Conservation (phyloP, 1,140 invertebrate genomes). For the Heliconius hermathena region DNA sequence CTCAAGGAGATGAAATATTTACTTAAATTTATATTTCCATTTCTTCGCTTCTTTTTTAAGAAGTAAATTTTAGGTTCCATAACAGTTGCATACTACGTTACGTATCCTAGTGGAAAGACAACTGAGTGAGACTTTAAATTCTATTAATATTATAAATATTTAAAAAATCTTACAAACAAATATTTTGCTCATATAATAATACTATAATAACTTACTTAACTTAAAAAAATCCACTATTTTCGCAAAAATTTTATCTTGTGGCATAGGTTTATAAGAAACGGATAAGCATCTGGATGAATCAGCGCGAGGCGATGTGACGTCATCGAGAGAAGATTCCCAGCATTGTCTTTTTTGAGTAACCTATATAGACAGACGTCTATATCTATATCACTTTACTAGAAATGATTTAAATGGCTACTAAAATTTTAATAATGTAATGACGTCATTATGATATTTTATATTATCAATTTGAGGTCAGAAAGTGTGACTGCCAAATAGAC, state of each 20-base stretch:
- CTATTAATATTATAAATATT: neutral
- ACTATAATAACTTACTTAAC: neutral
- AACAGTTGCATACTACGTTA: too few relatives aligned
- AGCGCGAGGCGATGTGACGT: slow-evolving; percentile 8
- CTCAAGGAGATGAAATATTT: too few relatives aligned
- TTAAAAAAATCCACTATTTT: neutral
- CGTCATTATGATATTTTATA: too few relatives aligned
- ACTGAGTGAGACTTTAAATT: too few relatives aligned
- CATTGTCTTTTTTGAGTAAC: slow-evolving; percentile 26
- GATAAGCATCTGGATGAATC: slow-evolving; percentile 31
- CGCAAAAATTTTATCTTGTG: neutral
- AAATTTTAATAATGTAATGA: neutral
- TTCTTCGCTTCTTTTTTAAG: too few relatives aligned
- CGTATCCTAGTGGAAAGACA: too few relatives aligned
- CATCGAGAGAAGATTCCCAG: slow-evolving; percentile 7
- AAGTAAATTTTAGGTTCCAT: too few relatives aligned
- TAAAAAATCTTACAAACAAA: neutral
- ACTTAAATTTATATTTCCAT: too few relatives aligned
- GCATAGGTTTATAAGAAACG: slow-evolving; percentile 2
- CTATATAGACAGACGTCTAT: neutral
- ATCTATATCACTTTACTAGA: neutral
- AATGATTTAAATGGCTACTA: neutral
- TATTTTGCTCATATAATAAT: too few relatives aligned
- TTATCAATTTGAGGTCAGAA: too few relatives aligned
- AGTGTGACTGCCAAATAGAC: too few relatives aligned